Percentiles rank a stretch among this genome's conserved stretches.
Conservation (phyloP, 2,888 invertebrate species). For the Trachelus tabidus region DNA sequence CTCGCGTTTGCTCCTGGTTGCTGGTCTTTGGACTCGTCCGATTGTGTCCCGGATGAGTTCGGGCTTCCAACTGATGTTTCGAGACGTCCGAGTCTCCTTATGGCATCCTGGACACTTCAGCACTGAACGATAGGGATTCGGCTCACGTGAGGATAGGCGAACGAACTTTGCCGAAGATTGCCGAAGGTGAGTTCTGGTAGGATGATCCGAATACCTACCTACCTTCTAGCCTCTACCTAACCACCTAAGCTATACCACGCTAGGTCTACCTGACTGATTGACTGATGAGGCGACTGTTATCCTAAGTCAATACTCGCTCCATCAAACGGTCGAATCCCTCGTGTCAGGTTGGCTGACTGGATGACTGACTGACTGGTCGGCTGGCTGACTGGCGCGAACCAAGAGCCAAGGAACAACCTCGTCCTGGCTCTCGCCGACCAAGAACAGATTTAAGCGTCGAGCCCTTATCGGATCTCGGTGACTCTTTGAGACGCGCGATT, state of each 20-base stretch:
- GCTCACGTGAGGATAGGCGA: not conserved
- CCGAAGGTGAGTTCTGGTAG: not conserved
- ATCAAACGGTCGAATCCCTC: slow-evolving; percentile 57
- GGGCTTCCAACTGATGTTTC: not conserved
- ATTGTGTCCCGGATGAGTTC: not conserved
- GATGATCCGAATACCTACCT: slow-evolving; percentile 50
- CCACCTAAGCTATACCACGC: not conserved
- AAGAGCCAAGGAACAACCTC: slow-evolving; percentile 12
- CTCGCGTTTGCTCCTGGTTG: not conserved
- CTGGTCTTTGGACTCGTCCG: not conserved
- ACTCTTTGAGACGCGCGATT: slow-evolving; percentile 1
- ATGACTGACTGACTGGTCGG: not conserved
- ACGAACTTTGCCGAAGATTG: not conserved
- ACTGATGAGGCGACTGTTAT: slow-evolving; percentile 65
- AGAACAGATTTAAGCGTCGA: slow-evolving; percentile 21
- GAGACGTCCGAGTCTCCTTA: not conserved
- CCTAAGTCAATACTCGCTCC: slow-evolving; percentile 66
- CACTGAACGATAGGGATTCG: not conserved
- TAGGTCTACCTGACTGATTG: slow-evolving; percentile 64
- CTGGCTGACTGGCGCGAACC: not conserved
- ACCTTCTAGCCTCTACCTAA: slow-evolving; percentile 18
- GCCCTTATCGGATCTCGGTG: slow-evolving; percentile 17
- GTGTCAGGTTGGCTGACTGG: not conserved
- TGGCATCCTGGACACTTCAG: not conserved
- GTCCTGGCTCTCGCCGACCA: not conserved